Evolutionary conservation across 92 coral and sea anemone genomes (phyloP).

Genomic region (Galaxea fascicularis): DNA sequence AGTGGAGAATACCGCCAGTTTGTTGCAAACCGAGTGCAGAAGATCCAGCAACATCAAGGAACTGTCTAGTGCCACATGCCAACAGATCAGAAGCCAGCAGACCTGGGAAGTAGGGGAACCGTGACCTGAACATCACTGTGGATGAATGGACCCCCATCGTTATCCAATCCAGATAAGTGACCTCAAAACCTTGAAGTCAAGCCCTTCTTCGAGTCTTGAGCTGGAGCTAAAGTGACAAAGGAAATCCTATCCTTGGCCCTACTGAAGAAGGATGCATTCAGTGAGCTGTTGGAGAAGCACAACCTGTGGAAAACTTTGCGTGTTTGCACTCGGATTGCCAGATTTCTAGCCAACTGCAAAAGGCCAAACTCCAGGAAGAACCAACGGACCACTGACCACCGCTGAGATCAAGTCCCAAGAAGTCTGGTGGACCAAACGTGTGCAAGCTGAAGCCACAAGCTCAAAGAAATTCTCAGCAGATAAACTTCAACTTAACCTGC

Average conservation of each 20-base stretch:
- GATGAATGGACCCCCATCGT: conserved; percentile 63
- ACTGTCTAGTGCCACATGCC: conserved; percentile 55
- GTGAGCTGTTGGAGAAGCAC: not conserved
- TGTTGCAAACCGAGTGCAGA: conserved; percentile 42
- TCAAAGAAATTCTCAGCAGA: conserved; percentile 26
- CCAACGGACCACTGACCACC: conserved; percentile 20
- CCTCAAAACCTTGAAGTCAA: conserved; percentile 26
- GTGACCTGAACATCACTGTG: conserved; percentile 48
- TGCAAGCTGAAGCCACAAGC: conserved; percentile 28
- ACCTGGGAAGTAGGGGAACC: too few species aligned
- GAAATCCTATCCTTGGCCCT: too few species aligned
- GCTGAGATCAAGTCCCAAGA: conserved; percentile 38
- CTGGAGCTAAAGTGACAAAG: too few species aligned
- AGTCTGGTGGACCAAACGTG: conserved; percentile 51
- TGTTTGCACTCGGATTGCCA: conserved; percentile 32
- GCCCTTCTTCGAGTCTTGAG: conserved; percentile 23
- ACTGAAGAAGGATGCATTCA: too few species aligned
- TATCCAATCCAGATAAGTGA: conserved; percentile 51
- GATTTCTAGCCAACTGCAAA: too few species aligned
- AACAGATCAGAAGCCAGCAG: conserved; percentile 59
- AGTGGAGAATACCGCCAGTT: conserved; percentile 49
- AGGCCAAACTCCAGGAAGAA: not conserved
- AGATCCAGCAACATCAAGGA: conserved; percentile 32
- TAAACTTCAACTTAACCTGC: conserved; percentile 57
- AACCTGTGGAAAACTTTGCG: conserved; percentile 19